A percentile compares a stretch with the other conserved stretches of the same genome.
These are phyloP conservation scores for Phyllotreta striolata DNA, from an alignment of 2,888 invertebrate genomes.

Conservation along the genomic window DNA sequence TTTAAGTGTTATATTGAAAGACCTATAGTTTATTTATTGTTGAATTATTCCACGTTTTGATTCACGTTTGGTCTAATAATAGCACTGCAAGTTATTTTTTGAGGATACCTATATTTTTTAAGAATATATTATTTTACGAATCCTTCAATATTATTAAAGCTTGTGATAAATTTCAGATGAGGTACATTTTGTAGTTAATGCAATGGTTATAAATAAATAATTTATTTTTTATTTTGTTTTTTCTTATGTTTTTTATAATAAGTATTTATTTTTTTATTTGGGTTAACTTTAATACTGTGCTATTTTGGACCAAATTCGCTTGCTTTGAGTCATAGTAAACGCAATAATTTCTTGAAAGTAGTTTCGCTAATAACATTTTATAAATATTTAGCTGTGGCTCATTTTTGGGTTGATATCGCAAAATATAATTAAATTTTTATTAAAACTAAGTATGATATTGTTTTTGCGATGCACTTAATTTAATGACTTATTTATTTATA, in stretches of 20 bases:
- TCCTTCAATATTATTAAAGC: neutral
- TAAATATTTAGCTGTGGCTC: neutral
- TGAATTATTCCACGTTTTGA: constrained; percentile 15
- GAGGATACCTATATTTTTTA: neutral
- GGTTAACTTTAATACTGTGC: constrained; percentile 8
- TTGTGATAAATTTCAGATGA: neutral
- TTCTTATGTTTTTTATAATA: neutral
- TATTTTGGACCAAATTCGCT: constrained; percentile 11
- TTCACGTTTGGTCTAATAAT: constrained; percentile 12
- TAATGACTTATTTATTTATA: no score
- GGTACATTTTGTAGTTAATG: no score
- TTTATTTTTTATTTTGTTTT: constrained; percentile 6
- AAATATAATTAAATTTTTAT: no score
- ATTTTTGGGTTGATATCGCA: neutral
- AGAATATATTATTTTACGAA: constrained; percentile 1
- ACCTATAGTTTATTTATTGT: constrained; percentile 36
- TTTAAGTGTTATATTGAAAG: constrained; percentile 33
- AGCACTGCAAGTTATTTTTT: constrained; percentile 10
- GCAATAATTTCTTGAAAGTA: neutral
- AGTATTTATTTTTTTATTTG: constrained; percentile 1
- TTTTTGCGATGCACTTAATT: no score
- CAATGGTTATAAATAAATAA: neutral
- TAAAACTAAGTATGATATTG: no score
- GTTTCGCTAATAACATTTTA: neutral
- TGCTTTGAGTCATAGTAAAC: neutral